Percentiles rank a stretch among this genome's conserved stretches.
phyloP scores from a whole-genome alignment of 2,797 vertebrate genomes.

The Gadopsis bispinosus region DNA sequence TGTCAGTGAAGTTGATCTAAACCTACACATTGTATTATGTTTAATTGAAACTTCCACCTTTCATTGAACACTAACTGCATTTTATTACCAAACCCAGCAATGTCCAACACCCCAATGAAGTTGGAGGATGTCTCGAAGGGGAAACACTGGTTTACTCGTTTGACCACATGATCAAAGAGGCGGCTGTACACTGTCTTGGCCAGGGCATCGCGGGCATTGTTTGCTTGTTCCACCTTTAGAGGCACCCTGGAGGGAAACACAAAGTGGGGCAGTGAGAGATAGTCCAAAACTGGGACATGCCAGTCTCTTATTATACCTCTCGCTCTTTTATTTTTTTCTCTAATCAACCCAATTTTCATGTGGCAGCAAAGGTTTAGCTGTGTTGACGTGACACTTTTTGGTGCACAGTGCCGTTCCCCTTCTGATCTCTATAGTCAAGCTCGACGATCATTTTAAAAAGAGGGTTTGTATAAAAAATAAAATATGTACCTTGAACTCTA shows the following conservation, averaged over 20 bases:
- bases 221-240: conserved; percentile 98
- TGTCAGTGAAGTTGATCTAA: background rate
- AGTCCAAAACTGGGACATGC: conserved; percentile 71
- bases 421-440: conserved; percentile 24
- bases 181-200: conserved; percentile 97
- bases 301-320: conserved; percentile 48
- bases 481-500: conserved; percentile 59
- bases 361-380: conserved; percentile 24
- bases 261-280: conserved; percentile 75
- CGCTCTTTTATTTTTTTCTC: conserved; percentile 18
- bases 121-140: conserved; percentile 93
- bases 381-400: conserved; percentile 36
- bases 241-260: conserved; percentile 89
- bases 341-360: conserved; percentile 54
- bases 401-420: background rate
- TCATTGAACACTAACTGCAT: background rate
- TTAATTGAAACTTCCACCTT: background rate
- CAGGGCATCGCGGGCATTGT: conserved; percentile 96
- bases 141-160: conserved; percentile 97
- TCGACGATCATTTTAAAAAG: background rate
- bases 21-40: background rate
- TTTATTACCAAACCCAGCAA: conserved; percentile 96
- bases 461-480: conserved; percentile 48
- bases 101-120: conserved; percentile 98
- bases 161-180: conserved; percentile 98